These are phyloP conservation scores for Bombus huntii DNA, from an alignment of 1,140 invertebrate genomes.

Conservation along the genomic window DNA sequence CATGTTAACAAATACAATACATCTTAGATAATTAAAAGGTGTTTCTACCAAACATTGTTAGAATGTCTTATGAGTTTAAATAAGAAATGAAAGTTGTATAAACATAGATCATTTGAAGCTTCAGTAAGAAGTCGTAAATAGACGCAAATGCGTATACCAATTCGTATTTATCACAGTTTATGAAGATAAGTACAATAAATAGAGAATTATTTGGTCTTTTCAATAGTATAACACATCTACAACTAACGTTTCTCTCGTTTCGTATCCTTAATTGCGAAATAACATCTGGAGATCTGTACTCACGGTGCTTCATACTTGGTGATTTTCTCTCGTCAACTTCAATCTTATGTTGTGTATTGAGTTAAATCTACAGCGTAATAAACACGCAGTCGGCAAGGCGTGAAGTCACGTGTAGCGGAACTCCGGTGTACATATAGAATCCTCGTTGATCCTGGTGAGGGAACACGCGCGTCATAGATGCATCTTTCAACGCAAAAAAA, in stretches of 20 bases:
- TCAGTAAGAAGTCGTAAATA: not conserved
- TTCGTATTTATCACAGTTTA: too few species aligned
- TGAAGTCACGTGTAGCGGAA: conserved; percentile 42
- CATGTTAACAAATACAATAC: too few species aligned
- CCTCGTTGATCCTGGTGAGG: not conserved
- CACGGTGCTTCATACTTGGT: conserved; percentile 21
- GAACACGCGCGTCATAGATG: conserved; percentile 20
- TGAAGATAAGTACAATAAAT: too few species aligned
- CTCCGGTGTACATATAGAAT: conserved; percentile 18
- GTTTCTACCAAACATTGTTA: not conserved
- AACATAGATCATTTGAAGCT: not conserved
- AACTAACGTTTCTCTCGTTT: not conserved
- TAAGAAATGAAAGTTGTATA: not conserved
- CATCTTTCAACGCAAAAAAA: not conserved
- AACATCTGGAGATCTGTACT: conserved; percentile 12
- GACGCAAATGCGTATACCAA: too few species aligned
- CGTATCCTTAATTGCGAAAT: not conserved
- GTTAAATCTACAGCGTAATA: not conserved
- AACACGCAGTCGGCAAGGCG: conserved; percentile 4
- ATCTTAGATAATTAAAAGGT: not conserved
- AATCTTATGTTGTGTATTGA: not conserved
- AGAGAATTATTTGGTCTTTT: not conserved
- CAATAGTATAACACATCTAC: not conserved
- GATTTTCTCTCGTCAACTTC: not conserved
- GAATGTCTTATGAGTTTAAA: not conserved